Evolutionary conservation across 2,797 vertebrate species (phyloP), one percentile per base, ranked within the genome.

Genomic region (Pangasius macronema): DNA sequence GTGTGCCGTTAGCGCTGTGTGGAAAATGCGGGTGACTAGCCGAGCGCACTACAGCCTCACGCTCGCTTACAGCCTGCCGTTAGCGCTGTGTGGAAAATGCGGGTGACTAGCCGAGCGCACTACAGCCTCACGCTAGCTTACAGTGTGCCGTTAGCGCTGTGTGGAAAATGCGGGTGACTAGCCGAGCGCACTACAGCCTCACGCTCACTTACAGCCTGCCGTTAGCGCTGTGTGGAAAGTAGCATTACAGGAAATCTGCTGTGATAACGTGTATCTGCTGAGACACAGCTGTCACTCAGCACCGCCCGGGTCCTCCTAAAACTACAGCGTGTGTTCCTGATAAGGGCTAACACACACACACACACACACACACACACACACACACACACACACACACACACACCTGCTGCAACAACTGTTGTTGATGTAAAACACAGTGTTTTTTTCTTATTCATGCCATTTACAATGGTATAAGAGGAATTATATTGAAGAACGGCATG

Each of bases 251-350:
- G 39, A 84, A 81, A 65, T 83, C 57, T 22, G 72, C 49, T 22
- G 5, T 49, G 76, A 79, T 49, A 59, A 39, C 5, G 7, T 59
- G 10, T 83, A 73, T 87, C 86, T 73, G 80, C 55, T 36, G 75
- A 85, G 46, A 49, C n/a, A 51, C 83, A 70, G 36, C 9, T 61
- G 49, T 30, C 73, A 85, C 68, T 85, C 27, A n/a, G 73, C 72
- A 67, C 57, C 36, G 16, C 30, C 68, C 14, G 33, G 14, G 55
- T 55, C n/a, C 36, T 39, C n/a, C 51, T 18, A 24, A 36, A n/a
- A 51, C 57, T 42, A 61, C 79, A 83, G 18, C 18, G 13, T 33
- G 70, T 39, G 77, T 86, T 86, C 82, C 85, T 88, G 89, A 91
- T 90, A 88, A 89, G 88, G 33, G n/a, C 5, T 81, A 61, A 63